A percentile compares a stretch with the other conserved stretches of the same genome.
These are phyloP conservation scores for Thyatira batis DNA, from an alignment of 2,888 invertebrate species.

Conservation along the genomic window DNA sequence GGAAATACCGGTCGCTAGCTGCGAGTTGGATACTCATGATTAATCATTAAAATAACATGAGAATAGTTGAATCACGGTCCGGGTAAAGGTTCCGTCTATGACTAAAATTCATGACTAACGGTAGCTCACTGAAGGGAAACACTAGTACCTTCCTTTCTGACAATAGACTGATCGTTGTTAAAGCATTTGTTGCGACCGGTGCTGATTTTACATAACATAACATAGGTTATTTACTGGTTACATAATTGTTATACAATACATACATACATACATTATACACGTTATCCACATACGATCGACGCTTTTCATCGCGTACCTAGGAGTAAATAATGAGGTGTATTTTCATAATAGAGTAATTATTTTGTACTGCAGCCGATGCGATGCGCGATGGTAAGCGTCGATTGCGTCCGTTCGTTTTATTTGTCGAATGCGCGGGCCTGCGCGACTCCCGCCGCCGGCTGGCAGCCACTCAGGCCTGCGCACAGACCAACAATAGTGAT, in stretches of 20 bases:
- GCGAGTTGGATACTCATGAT: constrained; percentile 17
- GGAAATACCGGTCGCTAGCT: constrained; percentile 20
- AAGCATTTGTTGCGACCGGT: constrained; percentile 81
- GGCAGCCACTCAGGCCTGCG: constrained; percentile 29
- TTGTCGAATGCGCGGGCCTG: constrained; percentile 58
- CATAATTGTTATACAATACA: constrained; percentile 73
- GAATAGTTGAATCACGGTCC: constrained; percentile 33
- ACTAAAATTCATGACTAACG: constrained; percentile 33
- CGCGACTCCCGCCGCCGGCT: constrained; percentile 30
- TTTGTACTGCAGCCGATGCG: constrained; percentile 54
- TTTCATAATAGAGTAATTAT: constrained; percentile 74
- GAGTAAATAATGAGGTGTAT: constrained; percentile 59
- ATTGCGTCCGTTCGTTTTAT: constrained; percentile 62
- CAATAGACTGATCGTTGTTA: constrained; percentile 82
- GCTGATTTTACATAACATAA: constrained; percentile 77
- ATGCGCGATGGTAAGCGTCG: constrained; percentile 54
- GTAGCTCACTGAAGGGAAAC: constrained; percentile 58
- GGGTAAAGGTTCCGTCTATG: constrained; percentile 36
- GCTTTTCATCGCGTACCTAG: constrained; percentile 53
- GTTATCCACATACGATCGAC: constrained; percentile 59
- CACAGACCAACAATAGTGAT: constrained; percentile 69
- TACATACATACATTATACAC: constrained; percentile 70
- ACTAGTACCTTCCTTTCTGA: constrained; percentile 76
- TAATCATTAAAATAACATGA: constrained; percentile 21
- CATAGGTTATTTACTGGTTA: constrained; percentile 82